Conservation (phyloP, 1,140 invertebrate species). For the Achroia grisella region DNA sequence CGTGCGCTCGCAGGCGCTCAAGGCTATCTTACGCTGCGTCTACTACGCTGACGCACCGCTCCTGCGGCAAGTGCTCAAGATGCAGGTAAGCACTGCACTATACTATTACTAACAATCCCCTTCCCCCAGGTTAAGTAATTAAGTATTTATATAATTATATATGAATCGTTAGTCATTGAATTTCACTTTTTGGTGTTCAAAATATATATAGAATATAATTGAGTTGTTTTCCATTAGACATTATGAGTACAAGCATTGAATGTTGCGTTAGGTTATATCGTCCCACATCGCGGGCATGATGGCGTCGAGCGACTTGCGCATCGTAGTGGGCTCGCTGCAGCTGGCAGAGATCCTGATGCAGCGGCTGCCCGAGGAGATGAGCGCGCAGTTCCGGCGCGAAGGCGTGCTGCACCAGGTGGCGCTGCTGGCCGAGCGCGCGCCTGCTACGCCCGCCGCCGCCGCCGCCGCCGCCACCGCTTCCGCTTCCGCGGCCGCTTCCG, state of each 20-base stretch:
- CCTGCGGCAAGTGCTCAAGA: conserved; percentile 90
- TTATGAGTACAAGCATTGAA: no score
- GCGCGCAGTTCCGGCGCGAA: conserved; percentile 95
- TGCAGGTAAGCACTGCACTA: conserved; percentile 76
- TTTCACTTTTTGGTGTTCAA: no score
- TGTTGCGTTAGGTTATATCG: conserved; percentile 81
- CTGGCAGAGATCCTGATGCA: conserved; percentile 98
- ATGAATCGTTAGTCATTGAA: no score
- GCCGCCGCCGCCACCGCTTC: conserved; percentile 37
- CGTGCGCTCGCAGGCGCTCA: conserved; percentile 95
- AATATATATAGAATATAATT: no score
- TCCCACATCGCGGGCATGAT: conserved; percentile 99
- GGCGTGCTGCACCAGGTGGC: conserved; percentile 95
- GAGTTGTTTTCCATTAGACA: no score
- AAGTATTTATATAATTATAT: no score
- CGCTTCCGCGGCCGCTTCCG: conserved; percentile 54
- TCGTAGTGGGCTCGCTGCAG: conserved; percentile 97
- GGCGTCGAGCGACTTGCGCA: conserved; percentile 94
- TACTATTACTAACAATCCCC: no score
- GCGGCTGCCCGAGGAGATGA: conserved; percentile 95
- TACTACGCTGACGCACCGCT: conserved; percentile 93
- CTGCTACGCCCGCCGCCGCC: conserved; percentile 52
- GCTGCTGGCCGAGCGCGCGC: conserved; percentile 78
- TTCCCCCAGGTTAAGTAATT: no score
- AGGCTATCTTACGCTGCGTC: conserved; percentile 96